A percentile compares a stretch with the other conserved stretches of the same genome.
phyloP scores from a whole-genome alignment of 2,113 vertebrate genomes.

The Thryonomys swinderianus region DNA sequence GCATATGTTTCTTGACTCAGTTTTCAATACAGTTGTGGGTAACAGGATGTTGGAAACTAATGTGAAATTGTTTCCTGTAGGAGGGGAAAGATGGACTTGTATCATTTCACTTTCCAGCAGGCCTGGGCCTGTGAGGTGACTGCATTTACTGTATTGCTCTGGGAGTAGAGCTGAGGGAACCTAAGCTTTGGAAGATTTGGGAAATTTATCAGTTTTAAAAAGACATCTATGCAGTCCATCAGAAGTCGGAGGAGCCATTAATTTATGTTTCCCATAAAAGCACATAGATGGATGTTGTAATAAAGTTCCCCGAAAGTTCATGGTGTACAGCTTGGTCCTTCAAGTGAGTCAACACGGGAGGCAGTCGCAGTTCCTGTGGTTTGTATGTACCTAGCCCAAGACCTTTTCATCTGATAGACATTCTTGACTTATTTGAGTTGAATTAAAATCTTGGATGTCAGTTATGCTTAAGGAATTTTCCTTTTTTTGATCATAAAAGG shows the following conservation, averaged over 20 bases:
- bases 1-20: conserved; percentile 28
- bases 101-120: background rate
- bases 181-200: conserved; percentile 57
- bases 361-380: rapidly evolving
- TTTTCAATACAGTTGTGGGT: conserved; percentile 26
- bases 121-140: background rate
- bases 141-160: rapidly evolving
- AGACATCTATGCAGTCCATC: background rate
- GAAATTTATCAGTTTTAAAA: conserved; percentile 50
- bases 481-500: conserved; percentile 66
- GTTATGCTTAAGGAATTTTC: background rate
- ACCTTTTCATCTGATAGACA: background rate
- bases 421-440: background rate
- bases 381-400: background rate
- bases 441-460: conserved; percentile 56
- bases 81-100: background rate
- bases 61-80: background rate
- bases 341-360: background rate
- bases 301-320: background rate
- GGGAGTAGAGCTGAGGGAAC: background rate
- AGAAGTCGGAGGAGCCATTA: background rate
- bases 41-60: conserved; percentile 15
- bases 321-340: rapidly evolving
- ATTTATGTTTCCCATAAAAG: conserved; percentile 10
- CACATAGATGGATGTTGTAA: background rate